phyloP scores from a whole-genome alignment of 2,113 vertebrate species.

The Ondatra zibethicus region DNA sequence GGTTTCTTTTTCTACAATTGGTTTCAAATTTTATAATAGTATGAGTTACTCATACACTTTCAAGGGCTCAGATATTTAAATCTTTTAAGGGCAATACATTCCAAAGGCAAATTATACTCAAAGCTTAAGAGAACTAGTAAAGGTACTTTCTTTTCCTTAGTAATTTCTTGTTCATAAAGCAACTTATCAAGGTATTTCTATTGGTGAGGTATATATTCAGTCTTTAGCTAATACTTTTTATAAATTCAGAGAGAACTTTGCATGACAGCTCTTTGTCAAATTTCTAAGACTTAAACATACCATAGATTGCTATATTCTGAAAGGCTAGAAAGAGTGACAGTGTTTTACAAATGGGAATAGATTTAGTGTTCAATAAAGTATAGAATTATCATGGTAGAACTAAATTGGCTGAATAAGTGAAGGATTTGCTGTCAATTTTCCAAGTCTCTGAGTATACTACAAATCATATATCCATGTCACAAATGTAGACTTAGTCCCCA shows the following conservation, averaged over 20 bases:
- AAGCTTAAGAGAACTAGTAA: constrained; percentile 12
- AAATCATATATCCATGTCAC: background rate
- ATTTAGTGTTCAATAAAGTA: constrained; percentile 56
- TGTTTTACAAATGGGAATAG: constrained; percentile 24
- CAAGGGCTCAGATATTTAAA: background rate
- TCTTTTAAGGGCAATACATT: background rate
- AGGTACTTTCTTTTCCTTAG: background rate
- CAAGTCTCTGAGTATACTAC: background rate
- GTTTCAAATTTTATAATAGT: background rate
- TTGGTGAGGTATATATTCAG: background rate
- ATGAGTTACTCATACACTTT: background rate
- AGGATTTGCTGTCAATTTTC: constrained; percentile 1
- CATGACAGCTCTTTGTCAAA: constrained; percentile 19
- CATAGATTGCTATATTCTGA: background rate
- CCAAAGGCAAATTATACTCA: constrained; percentile 24
- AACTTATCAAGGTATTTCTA: background rate
- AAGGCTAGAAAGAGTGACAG: background rate
- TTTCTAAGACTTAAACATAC: constrained; percentile 41
- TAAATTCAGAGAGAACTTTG: background rate
- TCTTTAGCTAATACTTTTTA: background rate
- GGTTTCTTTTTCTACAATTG: background rate
- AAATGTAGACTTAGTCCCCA: background rate
- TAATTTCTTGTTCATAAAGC: constrained; percentile 14
- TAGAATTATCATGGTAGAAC: constrained; percentile 41
- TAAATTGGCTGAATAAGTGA: constrained; percentile 26